Percentiles rank a stretch among this genome's conserved stretches.
Conservation (phyloP, 2,888 invertebrate genomes). For the Nomada lathburiana region DNA sequence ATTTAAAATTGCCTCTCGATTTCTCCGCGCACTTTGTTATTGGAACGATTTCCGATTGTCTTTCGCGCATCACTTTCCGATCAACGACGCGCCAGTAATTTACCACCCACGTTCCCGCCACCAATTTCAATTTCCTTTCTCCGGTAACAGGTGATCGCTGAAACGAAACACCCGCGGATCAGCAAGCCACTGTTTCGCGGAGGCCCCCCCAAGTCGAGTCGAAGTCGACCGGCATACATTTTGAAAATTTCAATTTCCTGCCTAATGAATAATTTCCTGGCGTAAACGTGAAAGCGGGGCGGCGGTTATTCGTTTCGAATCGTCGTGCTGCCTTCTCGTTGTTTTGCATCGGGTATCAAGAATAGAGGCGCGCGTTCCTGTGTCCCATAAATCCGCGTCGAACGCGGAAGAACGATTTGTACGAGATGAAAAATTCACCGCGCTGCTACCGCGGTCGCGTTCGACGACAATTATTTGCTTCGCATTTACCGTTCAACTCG, state of each 20-base stretch:
- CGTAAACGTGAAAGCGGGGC: too few species aligned
- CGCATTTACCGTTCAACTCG: conserved; percentile 35
- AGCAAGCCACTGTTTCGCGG: background rate
- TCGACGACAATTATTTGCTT: conserved; percentile 39
- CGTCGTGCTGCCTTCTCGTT: background rate
- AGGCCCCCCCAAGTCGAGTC: background rate
- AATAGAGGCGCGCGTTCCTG: background rate
- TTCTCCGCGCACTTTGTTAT: background rate
- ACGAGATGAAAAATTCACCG: conserved; percentile 14
- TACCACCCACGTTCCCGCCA: background rate
- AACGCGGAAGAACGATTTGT: background rate
- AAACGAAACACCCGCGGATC: background rate
- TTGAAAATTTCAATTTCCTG: conserved; percentile 29
- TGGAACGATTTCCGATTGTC: too few species aligned
- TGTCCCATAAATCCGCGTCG: background rate
- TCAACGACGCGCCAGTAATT: background rate
- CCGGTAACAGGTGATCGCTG: background rate
- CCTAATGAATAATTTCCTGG: conserved; percentile 24
- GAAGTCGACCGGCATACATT: conserved; percentile 3
- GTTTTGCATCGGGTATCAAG: conserved; percentile 7
- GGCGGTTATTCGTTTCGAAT: conserved; percentile 17
- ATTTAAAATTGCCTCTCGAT: background rate
- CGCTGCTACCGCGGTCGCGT: conserved; percentile 1
- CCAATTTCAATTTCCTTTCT: conserved; percentile 29
- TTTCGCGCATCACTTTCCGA: background rate